Conservation (phyloP, 2,113 vertebrate genomes). For the Sinosuthora webbiana region DNA sequence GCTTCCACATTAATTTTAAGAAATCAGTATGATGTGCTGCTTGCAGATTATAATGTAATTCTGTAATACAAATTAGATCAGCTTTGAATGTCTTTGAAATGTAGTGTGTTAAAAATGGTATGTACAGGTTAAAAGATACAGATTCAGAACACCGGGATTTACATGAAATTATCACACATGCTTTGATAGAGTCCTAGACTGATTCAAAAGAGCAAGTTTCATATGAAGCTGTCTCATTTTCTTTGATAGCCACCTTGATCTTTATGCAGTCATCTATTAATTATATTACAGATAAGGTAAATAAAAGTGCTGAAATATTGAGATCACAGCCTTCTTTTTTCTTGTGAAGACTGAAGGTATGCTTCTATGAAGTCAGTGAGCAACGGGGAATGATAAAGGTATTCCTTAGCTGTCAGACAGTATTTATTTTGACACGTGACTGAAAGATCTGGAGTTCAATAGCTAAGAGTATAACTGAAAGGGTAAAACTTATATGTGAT, state of each 20-base stretch:
- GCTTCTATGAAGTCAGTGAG: constrained; percentile 70
- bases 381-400: constrained; percentile 51
- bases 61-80: constrained; percentile 73
- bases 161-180: constrained; percentile 79
- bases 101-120: constrained; percentile 70
- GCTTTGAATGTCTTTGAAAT: constrained; percentile 73
- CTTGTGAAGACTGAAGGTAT: constrained; percentile 70
- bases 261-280: constrained; percentile 78
- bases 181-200: constrained; percentile 78
- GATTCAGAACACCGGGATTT: constrained; percentile 75
- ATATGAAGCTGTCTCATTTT: constrained; percentile 68
- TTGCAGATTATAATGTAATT: constrained; percentile 67
- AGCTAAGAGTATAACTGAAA: constrained; percentile 21
- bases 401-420: constrained; percentile 36
- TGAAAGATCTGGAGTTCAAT: constrained; percentile 57
- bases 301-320: constrained; percentile 75
- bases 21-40: constrained; percentile 59
- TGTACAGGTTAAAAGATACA: constrained; percentile 75
- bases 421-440: constrained; percentile 68
- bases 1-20: constrained; percentile 66
- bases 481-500: neutral
- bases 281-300: constrained; percentile 82
- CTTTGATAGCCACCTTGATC: constrained; percentile 80
- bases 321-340: constrained; percentile 78
- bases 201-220: constrained; percentile 75